Base-by-base conservation (phyloP, 2,113 vertebrate species). In the Nansenia antarctica region DNA sequence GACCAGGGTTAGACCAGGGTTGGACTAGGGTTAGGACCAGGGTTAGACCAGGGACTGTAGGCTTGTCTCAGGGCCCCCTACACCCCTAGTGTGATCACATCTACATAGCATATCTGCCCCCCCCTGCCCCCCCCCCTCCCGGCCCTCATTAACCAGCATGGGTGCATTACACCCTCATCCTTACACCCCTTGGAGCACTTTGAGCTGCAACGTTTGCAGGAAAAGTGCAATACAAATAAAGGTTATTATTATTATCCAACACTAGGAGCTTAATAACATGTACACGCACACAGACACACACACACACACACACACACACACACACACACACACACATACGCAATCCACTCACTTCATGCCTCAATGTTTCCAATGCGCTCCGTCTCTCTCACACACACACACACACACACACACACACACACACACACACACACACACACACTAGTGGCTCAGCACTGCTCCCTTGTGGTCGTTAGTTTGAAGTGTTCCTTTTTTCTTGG, bases 111-210 rank as follows among this genome's bases (percentile, higher is more conserved):
- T 73, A 66, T 62, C 35, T 76, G 80, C 74, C 49, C 67, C 84
- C 74, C 82, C 78, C 76, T 62, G 42, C 78, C 82, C 74, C 49
- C 67, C 84, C 74, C 82, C 78, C 76, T 49, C 6, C 2, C 14
- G 29, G 55, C 55, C 55, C 29, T 31, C 74, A 81, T 87, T 83
- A 57, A 81, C 82, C 85, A 71, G 84, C 87, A 87, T 82, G 65
- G 26, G n/a, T 64, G 68, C 11, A n/a, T 62, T 66, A 60, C 78
- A 86, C 73, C 75, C 81, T 68, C 72, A 80, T 87, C 63, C 67
- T n/a, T n/a, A n/a, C n/a, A n/a, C n/a, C n/a, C n/a, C n/a, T n/a
- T n/a, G n/a, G n/a, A n/a, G n/a, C n/a, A n/a, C n/a, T n/a, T n/a
- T n/a, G n/a, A n/a, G n/a, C n/a, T n/a, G n/a, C n/a, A n/a, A n/a